Conservation (phyloP, 1,140 invertebrate genomes). For the Epicauta chinensis region DNA sequence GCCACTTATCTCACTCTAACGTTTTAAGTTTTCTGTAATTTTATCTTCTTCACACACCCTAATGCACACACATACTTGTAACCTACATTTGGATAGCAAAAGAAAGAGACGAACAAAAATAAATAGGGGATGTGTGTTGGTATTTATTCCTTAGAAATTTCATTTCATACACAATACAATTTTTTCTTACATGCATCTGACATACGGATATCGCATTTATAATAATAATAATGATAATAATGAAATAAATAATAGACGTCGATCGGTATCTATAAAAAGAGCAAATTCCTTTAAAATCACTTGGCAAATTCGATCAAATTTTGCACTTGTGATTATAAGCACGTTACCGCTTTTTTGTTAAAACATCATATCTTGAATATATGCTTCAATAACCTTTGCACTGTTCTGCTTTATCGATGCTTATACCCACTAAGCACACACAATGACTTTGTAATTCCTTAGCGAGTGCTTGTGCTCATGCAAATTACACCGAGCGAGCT, state of each 20-base stretch:
- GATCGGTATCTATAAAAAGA: too few relatives aligned
- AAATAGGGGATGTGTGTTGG: too few relatives aligned
- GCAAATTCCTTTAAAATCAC: too few relatives aligned
- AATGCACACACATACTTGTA: slow-evolving; percentile 2
- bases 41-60: slow-evolving; percentile 11
- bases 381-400: slow-evolving; percentile 21
- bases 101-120: too few relatives aligned
- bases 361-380: slow-evolving; percentile 9
- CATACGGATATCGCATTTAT: too few relatives aligned
- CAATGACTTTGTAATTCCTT: slow-evolving; percentile 21
- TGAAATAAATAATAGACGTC: too few relatives aligned
- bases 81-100: too few relatives aligned
- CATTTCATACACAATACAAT: too few relatives aligned
- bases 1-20: slow-evolving; percentile 18
- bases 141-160: too few relatives aligned
- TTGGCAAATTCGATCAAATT: slow-evolving; percentile 3
- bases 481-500: slow-evolving; percentile 15
- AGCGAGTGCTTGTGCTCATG: slow-evolving; percentile 15
- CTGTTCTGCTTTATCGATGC: slow-evolving; percentile 21
- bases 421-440: slow-evolving; percentile 16
- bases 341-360: slow-evolving; percentile 6
- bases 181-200: too few relatives aligned
- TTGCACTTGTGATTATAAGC: slow-evolving; percentile 9
- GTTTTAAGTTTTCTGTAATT: not conserved
- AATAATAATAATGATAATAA: too few relatives aligned